Evolutionary conservation across 2,113 vertebrate genomes (phyloP), one percentile per base, ranked within the genome.

Genomic region (Probosciger aterrimus): DNA sequence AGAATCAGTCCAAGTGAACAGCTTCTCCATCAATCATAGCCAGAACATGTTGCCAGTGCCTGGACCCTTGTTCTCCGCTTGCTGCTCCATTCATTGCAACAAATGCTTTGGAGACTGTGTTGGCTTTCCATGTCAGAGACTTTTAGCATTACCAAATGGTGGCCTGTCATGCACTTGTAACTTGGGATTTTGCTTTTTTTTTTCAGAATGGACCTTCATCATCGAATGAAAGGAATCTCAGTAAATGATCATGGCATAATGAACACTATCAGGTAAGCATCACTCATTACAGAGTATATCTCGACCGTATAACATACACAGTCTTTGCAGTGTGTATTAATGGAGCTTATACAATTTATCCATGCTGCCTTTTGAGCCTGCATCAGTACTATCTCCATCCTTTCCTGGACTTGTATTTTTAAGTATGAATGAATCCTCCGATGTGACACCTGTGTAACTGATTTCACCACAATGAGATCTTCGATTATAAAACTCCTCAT

Each of bases 61-160:
- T 10, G 74, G 70, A 57, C 31, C 28, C 27, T 37, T 7, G 24
- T 46, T 78, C 83, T 86, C 93, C 22, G 63, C 88, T 93, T 82
- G 41, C 73, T 73, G 82, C 7, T 62, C 77, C 37, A 27, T 27
- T 85, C 52, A 4, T 74, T 70, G 86, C 82, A 81, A 49, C 60
- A 67, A 75, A 94, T 59, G 27, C 86, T 22, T 73, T 49, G 49
- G 67, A 85, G 23, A 64, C 57, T 13, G 7, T 41, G 20, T 93
- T 96, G 96, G 76, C 90, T 90, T 90, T 90, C 77, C 43, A 3
- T 28, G 88, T 70, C 88, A 95, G 80, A 60, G 37, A 27, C 15
- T 14, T 63, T 93, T 87, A 83, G 73, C 39, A 19, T 93, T 35
- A 30, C 44, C 77, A 88, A 73, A 73, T 2, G 10, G 35, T 81